Conservation (phyloP, 2,888 invertebrate species). For the Aphodius sticticus region DNA sequence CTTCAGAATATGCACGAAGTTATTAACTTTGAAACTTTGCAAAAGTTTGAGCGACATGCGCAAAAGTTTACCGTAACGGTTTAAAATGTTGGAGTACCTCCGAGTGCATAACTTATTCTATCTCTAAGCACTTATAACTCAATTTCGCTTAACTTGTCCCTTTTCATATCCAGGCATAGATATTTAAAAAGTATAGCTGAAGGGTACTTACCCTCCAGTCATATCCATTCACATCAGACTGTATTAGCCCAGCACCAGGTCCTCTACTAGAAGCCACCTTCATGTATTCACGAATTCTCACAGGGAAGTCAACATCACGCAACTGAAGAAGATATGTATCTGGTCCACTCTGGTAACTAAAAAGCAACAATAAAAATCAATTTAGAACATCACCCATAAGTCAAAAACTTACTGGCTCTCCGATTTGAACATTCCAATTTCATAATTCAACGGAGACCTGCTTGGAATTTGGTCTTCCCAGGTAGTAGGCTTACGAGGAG, state of each 20-base stretch:
- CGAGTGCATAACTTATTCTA: too few species aligned
- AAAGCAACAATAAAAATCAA: constrained; percentile 38
- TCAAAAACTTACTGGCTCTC: constrained; percentile 81
- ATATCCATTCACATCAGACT: constrained; percentile 73
- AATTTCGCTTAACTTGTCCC: too few species aligned
- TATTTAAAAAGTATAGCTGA: too few species aligned
- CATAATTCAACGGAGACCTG: constrained; percentile 84
- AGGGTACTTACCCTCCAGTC: constrained; percentile 75
- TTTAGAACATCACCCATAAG: constrained; percentile 15
- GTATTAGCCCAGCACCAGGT: constrained; percentile 71
- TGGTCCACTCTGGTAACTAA: constrained; percentile 93
- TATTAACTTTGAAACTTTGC: too few species aligned
- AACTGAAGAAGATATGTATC: constrained; percentile 95
- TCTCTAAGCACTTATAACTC: too few species aligned
- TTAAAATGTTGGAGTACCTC: too few species aligned
- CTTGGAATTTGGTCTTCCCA: constrained; percentile 79
- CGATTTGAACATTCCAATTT: constrained; percentile 79
- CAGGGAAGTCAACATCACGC: constrained; percentile 94
- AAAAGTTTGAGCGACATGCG: too few species aligned
- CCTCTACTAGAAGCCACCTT: constrained; percentile 86
- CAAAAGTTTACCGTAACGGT: too few species aligned
- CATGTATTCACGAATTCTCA: constrained; percentile 90
- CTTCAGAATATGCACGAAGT: too few species aligned
- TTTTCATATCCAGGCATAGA: too few species aligned
- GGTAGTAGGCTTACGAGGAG: constrained; percentile 61